Conservation (phyloP, 1,140 invertebrate genomes). For the Pachyrhynchus sulphureomaculatus region DNA sequence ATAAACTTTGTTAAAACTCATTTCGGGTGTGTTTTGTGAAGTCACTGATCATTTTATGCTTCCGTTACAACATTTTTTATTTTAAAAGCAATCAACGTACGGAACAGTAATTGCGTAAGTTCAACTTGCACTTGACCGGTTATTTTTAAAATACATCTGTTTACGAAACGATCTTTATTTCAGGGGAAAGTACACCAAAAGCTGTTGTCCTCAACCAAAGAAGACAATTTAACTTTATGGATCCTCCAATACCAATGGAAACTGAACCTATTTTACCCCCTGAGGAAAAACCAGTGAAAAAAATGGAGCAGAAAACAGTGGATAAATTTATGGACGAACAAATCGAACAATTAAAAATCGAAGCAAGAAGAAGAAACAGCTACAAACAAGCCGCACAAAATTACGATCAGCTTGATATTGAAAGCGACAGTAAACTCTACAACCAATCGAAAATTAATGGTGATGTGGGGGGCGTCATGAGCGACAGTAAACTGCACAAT, state of each 20-base stretch:
- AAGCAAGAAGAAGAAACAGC: constrained; percentile 45
- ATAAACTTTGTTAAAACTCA: too few relatives aligned
- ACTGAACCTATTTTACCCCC: constrained; percentile 19
- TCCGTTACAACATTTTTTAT: too few relatives aligned
- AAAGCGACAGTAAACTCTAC: constrained; percentile 23
- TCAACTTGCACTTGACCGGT: too few relatives aligned
- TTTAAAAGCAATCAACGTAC: too few relatives aligned
- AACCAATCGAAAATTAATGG: constrained; percentile 17
- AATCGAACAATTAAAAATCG: constrained; percentile 43
- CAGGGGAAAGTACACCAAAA: constrained; percentile 28
- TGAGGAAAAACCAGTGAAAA: constrained; percentile 42
- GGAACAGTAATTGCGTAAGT: too few relatives aligned
- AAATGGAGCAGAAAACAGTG: constrained; percentile 41
- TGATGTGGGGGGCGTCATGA: constrained; percentile 26
- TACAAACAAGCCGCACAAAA: constrained; percentile 47
- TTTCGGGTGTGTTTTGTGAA: too few relatives aligned
- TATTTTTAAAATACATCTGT: too few relatives aligned
- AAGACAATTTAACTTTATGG: constrained; percentile 21
- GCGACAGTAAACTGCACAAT: constrained; percentile 18
- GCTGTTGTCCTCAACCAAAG: constrained; percentile 11
- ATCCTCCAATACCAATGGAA: constrained; percentile 30
- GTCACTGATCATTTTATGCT: too few relatives aligned
- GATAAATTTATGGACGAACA: constrained; percentile 47
- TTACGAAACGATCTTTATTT: too few relatives aligned
- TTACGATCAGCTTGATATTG: constrained; percentile 44